Evolutionary conservation across 2,113 vertebrate species (phyloP).

Genomic region (Trogon melanurus): DNA sequence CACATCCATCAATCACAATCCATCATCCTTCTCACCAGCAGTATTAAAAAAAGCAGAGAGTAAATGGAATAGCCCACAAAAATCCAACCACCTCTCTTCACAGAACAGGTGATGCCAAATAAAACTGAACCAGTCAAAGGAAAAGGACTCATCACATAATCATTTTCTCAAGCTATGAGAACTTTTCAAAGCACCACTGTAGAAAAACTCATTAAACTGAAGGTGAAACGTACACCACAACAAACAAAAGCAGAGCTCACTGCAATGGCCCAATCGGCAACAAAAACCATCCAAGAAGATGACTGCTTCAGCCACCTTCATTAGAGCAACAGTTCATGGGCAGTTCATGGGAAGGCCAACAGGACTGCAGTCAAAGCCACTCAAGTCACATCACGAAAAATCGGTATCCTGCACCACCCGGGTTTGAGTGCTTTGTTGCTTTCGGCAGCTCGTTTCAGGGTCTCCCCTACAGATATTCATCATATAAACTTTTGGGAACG

Average conservation of each 20-base stretch:
- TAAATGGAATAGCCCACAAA: background rate
- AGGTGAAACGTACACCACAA: background rate
- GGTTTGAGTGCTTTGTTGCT: background rate
- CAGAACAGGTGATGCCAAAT: background rate
- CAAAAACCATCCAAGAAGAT: background rate
- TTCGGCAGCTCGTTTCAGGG: background rate
- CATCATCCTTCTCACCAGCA: background rate
- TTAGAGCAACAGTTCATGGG: background rate
- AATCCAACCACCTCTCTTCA: background rate
- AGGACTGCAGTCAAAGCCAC: background rate
- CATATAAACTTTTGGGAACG: background rate
- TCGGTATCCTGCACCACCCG: rapidly evolving
- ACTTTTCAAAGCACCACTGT: background rate
- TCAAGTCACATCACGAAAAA: background rate
- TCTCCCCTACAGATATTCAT: background rate
- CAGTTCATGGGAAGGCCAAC: background rate
- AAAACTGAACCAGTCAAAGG: background rate
- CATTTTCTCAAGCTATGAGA: background rate
- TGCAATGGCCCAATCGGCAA: background rate
- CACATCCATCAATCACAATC: background rate
- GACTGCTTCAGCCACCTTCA: background rate
- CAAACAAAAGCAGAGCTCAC: background rate
- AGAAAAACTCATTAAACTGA: background rate
- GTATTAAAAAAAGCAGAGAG: background rate
- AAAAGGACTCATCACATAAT: background rate